Conservation (phyloP, 2,113 vertebrate genomes). For the Brienomyrus brachyistius region DNA sequence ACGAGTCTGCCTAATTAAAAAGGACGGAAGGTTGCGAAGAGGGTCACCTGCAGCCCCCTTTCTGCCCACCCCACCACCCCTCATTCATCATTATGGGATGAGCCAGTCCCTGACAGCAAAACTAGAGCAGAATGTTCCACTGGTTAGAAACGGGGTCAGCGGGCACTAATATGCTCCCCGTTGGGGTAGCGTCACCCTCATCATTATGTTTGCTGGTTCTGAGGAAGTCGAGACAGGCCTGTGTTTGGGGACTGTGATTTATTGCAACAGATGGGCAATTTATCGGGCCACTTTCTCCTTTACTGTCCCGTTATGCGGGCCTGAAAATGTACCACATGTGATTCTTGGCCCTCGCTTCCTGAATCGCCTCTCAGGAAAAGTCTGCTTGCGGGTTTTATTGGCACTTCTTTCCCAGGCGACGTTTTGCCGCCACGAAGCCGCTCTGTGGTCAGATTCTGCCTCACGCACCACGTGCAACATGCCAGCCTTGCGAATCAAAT, state of each 20-base stretch:
- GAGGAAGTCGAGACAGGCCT: slow-evolving; percentile 34
- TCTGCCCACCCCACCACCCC: background rate
- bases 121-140: slow-evolving; percentile 15
- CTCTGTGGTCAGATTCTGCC: background rate
- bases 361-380: background rate
- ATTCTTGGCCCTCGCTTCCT: slow-evolving; percentile 27
- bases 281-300: slow-evolving; percentile 53
- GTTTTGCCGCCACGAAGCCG: background rate
- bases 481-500: background rate
- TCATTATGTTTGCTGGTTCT: slow-evolving; percentile 52
- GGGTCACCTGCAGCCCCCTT: background rate
- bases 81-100: background rate
- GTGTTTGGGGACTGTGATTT: slow-evolving; percentile 54
- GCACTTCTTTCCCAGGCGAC: background rate
- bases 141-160: slow-evolving; percentile 23
- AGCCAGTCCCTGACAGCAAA: background rate
- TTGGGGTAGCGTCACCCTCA: slow-evolving; percentile 56
- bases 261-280: slow-evolving; percentile 52
- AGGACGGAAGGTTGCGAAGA: background rate
- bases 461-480: background rate
- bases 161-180: slow-evolving; percentile 27
- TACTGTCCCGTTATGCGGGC: slow-evolving; percentile 42
- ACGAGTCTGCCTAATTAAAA: background rate
- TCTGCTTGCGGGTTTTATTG: background rate
- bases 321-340: slow-evolving; percentile 37